Evolutionary conservation across 1,140 invertebrate genomes (phyloP), one percentile per base, ranked within the genome.

Genomic region (Trachelipus rathkii): DNA sequence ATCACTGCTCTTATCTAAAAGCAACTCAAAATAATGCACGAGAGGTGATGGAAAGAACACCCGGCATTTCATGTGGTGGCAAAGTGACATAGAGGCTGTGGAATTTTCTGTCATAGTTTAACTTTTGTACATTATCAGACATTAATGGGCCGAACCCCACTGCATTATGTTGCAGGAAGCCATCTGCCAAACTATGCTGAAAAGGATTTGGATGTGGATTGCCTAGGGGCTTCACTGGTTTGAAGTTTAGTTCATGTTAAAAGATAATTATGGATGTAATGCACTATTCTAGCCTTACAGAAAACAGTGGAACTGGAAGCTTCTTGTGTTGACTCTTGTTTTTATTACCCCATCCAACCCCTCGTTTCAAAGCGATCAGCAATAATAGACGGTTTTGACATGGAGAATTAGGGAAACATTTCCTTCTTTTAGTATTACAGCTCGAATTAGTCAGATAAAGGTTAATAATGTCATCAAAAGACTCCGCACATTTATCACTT

Each of bases 121-220:
- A n/a, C n/a, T n/a, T n/a, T n/a, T n/a, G n/a, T n/a, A n/a, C n/a
- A n/a, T n/a, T n/a, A n/a, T n/a, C n/a, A 81, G 94, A 96, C 82
- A 91, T 92, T 77, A 94, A 94, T 81, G 94, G 94, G n/a, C 0
- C 95, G 95, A 83, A 94, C 93, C 0, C 92, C 94, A 0, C 85
- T 96, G 15, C 95, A 96, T 83, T 88, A 95, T 69, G 93, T 93
- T 6, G 93, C 93, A 5, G 84, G 93, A 0, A 93, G 93, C 82
- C n/a, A n/a, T n/a, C 92, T 93, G 44, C 84, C 93, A 21, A 92
- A 91, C 0, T 89, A 91, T 77, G 77, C 78, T 7, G 74, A 80
- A 19, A 76, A 80, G 19, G 76, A 76, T n/a, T 80, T 80, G 68
- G 79, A 80, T 46, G 77, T 74, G 13, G 72, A 71, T 23, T 93